Evolutionary conservation across 2,113 vertebrate species (phyloP), one percentile per base, ranked within the genome.

Genomic region (Lates calcarifer): DNA sequence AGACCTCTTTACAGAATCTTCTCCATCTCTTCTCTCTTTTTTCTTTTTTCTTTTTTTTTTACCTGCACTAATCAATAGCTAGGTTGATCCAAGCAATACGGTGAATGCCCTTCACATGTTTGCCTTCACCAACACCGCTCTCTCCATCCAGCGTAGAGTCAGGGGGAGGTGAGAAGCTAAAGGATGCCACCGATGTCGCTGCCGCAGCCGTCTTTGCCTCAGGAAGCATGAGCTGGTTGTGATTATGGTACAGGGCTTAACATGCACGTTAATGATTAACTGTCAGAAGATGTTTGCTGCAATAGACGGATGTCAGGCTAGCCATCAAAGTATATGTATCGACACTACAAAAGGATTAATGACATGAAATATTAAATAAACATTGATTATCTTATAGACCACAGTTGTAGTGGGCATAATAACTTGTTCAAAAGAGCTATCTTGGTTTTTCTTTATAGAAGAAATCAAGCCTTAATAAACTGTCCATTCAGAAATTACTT

Each of bases 401-500:
- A 90, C 93, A 92, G 92, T 93, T 90, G 93, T 95, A 96, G 93
- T 95, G 94, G 93, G 90, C 91, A 86, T 94, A 89, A 83, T 94
- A 90, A 83, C 94, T 92, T 95, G 95, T 95, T 92, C 20, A 83
- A 91, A 92, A 92, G 91, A 91, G 91, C 91, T 92, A 88, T 92
- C 88, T 95, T 94, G 95, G 82, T 91, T 93, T 92, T 93, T 91
- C 92, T 95, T 94, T 89, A 64, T 95, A 95, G 95, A 96, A 95
- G 94, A 96, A 96, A 94, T 96, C 95, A 95, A 97, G 97, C 96
- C 96, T 97, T 97, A 97, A 97, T 98, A 98, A 97, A 97, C 92
- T 93, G 93, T 94, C 93, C 95, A 93, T 95, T 96, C 94, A 96
- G 96, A 95, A 96, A 93, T 91, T 31, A 83, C 67, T 71, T 80